phyloP scores from a whole-genome alignment of 2,888 invertebrate species.

The Corythucha ciliata region DNA sequence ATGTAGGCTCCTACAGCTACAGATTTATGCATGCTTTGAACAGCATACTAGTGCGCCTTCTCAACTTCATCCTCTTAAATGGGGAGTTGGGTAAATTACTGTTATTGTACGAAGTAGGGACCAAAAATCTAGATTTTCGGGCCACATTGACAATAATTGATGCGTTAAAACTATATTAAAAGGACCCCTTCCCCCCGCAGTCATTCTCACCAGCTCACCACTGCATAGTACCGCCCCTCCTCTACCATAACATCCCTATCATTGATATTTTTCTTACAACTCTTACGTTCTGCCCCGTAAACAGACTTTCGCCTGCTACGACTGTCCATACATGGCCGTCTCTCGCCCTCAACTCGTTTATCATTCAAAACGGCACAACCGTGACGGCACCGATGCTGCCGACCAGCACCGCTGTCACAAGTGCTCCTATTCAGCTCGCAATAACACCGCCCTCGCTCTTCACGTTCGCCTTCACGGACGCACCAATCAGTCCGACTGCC shows the following conservation, averaged over 20 bases:
- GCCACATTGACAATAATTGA: too few species aligned
- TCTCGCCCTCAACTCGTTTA: slow-evolving; percentile 24
- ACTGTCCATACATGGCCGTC: slow-evolving; percentile 25
- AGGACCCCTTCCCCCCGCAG: too few species aligned
- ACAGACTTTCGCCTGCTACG: slow-evolving; percentile 17
- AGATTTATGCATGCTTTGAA: too few species aligned
- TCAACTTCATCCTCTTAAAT: too few species aligned
- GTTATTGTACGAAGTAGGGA: too few species aligned
- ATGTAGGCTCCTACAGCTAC: too few species aligned
- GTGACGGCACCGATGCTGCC: not conserved
- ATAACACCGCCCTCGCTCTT: slow-evolving; percentile 27
- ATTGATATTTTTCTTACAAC: not conserved
- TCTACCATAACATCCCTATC: not conserved
- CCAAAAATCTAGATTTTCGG: too few species aligned
- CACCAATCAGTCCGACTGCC: not conserved
- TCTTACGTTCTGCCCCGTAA: not conserved
- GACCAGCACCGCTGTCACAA: slow-evolving; percentile 27
- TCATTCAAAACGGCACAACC: slow-evolving; percentile 24
- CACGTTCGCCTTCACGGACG: slow-evolving; percentile 28
- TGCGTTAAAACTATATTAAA: too few species aligned
- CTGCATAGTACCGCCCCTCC: not conserved
- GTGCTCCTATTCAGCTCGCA: slow-evolving; percentile 28
- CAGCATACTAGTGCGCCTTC: too few species aligned
- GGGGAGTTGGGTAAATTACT: too few species aligned
- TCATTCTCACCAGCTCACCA: too few species aligned